These are phyloP conservation scores for Protula sp. DNA, from an alignment of 2,888 invertebrate species.

Conservation along the genomic window DNA sequence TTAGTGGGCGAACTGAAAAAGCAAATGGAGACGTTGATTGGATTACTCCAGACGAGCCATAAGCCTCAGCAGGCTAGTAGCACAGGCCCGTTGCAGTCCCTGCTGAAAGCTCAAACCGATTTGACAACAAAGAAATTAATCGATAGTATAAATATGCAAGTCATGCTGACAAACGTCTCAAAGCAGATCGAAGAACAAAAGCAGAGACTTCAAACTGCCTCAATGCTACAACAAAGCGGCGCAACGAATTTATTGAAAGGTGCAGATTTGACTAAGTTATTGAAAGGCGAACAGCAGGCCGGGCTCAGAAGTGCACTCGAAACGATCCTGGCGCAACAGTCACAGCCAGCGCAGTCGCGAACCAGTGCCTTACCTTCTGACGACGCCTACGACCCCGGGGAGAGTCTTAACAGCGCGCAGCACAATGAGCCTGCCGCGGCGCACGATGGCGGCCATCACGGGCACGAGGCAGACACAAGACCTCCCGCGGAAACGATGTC, in stretches of 20 bases:
- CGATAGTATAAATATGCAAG: conserved; percentile 55
- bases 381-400: not conserved
- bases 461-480: not conserved
- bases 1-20: too few species aligned
- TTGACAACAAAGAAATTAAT: not conserved
- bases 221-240: not conserved
- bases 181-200: conserved; percentile 20
- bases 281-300: not conserved
- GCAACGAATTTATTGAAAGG: too few species aligned
- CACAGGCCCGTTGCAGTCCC: too few species aligned
- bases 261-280: too few species aligned
- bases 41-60: too few species aligned
- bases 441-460: not conserved
- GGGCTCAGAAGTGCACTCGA: not conserved
- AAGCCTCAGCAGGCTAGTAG: too few species aligned
- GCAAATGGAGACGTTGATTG: too few species aligned
- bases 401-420: not conserved
- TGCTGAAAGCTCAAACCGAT: not conserved
- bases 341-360: not conserved
- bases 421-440: not conserved
- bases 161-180: conserved; percentile 46
- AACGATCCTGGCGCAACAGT: not conserved
- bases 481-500: conserved; percentile 8
- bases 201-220: not conserved
- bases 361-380: not conserved